Base-by-base conservation (phyloP, 2,113 vertebrate species). In the Bambusicola thoracicus region DNA sequence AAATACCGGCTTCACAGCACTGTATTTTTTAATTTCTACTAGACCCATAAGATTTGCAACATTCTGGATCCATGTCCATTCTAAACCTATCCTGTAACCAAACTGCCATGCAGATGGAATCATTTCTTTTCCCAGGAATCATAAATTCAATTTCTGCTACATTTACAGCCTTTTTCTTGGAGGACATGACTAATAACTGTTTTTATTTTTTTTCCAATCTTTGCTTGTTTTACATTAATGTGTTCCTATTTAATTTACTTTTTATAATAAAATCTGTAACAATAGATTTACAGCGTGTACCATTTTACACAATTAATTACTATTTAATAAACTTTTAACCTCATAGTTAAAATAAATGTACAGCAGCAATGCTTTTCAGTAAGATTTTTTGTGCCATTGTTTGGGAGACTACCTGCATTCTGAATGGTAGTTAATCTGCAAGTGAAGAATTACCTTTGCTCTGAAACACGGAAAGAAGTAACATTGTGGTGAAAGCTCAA, bases 251-350 rank as follows among this genome's bases (percentile, higher is more conserved):
- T 83, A 70, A 87, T 91, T 85, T 84, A 73, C 19, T 81, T 89
- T 80, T 75, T 22, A 74, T 53, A 78, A 38, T 83, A 91, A 91
- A 90, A 65, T 81, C 32, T 65, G 32, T 77, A 91, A 53, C 30
- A 53, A 17, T 51, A 51, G 13, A 85, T 29, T 29, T 70, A 77
- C 9, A 85, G 89, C 13, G 38, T 85, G 66, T 55, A 85, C 65
- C 20, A 68, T 90, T 92, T 92, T 85, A 65, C 41, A 46, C 6
- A 51, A 72, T 62, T 89, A 69, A 80, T 85, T 48, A 32, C 46
- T 41, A 30, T 32, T 91, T 89, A 19, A 76, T 46, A 77, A 89
- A 94, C 56, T 83, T 96, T 77, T 81, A 94, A 74, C 59, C 72
- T 89, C 11, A 53, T 67, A 32, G 40, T 81, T 77, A 24, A 44